A percentile compares a stretch with the other conserved stretches of the same genome.
Evolutionary conservation across 2,797 vertebrate species (phyloP).

Genomic region (Dipus sagitta): DNA sequence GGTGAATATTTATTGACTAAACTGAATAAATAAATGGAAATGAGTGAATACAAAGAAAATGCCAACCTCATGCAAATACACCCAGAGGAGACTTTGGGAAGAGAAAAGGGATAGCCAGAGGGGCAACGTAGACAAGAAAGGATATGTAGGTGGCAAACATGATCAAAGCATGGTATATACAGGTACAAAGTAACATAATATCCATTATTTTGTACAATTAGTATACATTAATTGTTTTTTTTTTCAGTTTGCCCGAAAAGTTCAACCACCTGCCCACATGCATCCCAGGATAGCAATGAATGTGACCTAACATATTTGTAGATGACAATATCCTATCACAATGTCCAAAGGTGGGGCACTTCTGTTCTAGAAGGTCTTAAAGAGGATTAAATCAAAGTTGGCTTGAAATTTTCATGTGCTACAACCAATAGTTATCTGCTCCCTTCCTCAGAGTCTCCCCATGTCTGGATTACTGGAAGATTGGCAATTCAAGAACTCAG

Average conservation of each 20-base stretch:
- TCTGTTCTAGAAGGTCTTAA: not conserved
- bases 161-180: not conserved
- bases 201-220: not conserved
- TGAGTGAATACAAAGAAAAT: not conserved
- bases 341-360: too few relatives aligned
- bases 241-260: not conserved
- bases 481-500: not conserved
- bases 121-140: not conserved
- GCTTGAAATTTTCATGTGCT: conserved; percentile 12
- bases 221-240: not conserved
- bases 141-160: not conserved
- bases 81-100: not conserved
- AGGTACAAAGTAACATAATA: not conserved
- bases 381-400: conserved; percentile 1
- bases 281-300: too few relatives aligned
- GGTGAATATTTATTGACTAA: not conserved
- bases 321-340: too few relatives aligned
- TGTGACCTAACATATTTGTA: too few relatives aligned
- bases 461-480: not conserved
- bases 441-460: not conserved
- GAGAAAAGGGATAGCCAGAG: not conserved
- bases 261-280: too few relatives aligned
- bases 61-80: not conserved
- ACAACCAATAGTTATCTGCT: not conserved
- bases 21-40: not conserved